A percentile compares a stretch with the other conserved stretches of the same genome.
phyloP scores from a whole-genome alignment of 2,888 invertebrate genomes.

The Diachrysia chrysitis region DNA sequence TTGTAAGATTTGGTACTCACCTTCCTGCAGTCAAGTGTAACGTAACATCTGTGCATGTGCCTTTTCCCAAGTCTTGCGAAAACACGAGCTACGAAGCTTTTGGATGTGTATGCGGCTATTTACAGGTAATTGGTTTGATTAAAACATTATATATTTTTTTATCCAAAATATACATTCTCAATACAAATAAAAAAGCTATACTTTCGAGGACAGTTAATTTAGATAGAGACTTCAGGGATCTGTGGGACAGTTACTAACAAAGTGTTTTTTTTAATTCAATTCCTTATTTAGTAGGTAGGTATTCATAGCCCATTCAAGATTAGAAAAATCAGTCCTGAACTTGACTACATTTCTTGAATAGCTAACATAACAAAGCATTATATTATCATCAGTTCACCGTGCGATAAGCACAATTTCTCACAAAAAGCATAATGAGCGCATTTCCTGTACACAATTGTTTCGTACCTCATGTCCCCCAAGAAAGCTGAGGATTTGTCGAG shows the following conservation, averaged over 20 bases:
- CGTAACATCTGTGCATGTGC: constrained; percentile 68
- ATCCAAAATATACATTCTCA: too few species aligned
- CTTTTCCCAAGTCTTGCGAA: constrained; percentile 54
- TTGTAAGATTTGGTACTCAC: neutral
- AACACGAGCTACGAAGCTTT: constrained; percentile 56
- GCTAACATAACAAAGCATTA: constrained; percentile 12
- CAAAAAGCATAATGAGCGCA: constrained; percentile 50
- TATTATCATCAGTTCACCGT: constrained; percentile 18
- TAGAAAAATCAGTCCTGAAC: too few species aligned
- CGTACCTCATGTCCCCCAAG: constrained; percentile 64
- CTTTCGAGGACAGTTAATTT: too few species aligned
- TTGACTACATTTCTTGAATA: too few species aligned
- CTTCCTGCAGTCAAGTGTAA: constrained; percentile 47
- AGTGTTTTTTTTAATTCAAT: too few species aligned
- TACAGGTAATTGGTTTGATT: constrained; percentile 35
- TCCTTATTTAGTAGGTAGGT: too few species aligned
- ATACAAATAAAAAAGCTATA: too few species aligned
- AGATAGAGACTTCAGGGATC: too few species aligned
- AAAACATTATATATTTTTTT: neutral
- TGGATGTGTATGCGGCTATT: constrained; percentile 44
- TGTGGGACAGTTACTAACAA: too few species aligned
- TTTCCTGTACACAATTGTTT: constrained; percentile 56
- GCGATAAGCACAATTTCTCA: constrained; percentile 28
- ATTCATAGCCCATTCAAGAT: too few species aligned
- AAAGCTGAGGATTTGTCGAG: constrained; percentile 81